Percentiles rank a stretch among this genome's conserved stretches.
Conservation (phyloP, 2,797 vertebrate species). For the Glyptemys insculpta region DNA sequence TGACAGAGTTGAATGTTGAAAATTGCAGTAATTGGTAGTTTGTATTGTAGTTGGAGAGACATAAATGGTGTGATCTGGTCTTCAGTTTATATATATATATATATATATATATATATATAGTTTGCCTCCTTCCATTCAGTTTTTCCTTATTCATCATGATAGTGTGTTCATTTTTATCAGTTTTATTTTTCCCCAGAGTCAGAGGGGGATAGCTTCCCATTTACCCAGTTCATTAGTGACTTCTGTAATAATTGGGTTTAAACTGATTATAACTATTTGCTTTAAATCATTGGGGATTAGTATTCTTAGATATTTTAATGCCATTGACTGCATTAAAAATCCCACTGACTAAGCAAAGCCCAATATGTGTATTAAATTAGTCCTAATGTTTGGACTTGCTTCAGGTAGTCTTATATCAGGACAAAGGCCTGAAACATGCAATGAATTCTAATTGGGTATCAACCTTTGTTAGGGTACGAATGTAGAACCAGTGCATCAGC, state of each 20-base stretch:
- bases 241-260: background rate
- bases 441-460: background rate
- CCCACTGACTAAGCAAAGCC: background rate
- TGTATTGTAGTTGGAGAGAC: background rate
- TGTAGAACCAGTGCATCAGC: background rate
- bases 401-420: background rate
- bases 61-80: background rate
- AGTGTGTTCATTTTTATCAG: background rate
- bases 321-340: background rate
- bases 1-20: background rate
- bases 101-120: background rate
- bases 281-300: background rate
- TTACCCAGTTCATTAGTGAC: background rate
- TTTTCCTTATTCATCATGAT: background rate
- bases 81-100: background rate
- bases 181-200: background rate
- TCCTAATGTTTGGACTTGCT: background rate
- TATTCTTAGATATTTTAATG: background rate
- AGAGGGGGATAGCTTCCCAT: background rate
- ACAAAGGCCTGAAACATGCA: background rate
- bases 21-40: background rate
- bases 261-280: background rate
- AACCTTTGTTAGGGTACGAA: background rate
- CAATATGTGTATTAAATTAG: background rate
- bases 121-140: background rate